A percentile compares a stretch with the other conserved stretches of the same genome.
phyloP scores from a whole-genome alignment of 2,113 vertebrate genomes.

The Platysteira castanea region DNA sequence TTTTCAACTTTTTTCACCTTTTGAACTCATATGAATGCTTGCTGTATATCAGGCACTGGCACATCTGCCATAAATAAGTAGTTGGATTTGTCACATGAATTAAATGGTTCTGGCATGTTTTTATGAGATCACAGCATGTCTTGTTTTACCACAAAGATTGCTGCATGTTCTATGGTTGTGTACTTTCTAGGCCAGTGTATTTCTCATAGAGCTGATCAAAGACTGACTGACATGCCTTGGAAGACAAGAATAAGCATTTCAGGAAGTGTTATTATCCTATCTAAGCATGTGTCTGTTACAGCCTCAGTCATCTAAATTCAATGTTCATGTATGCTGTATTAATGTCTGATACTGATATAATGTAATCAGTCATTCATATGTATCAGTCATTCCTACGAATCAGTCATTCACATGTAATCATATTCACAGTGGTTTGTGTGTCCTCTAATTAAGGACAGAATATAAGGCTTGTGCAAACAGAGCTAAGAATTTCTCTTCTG shows the following conservation, averaged over 20 bases:
- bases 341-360: background rate
- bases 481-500: background rate
- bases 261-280: background rate
- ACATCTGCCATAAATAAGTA: background rate
- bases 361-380: background rate
- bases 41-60: background rate
- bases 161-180: background rate
- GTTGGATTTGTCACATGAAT: background rate
- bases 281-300: background rate
- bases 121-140: background rate
- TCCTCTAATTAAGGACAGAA: background rate
- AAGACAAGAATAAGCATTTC: conserved; percentile 10
- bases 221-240: background rate
- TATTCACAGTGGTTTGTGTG: background rate
- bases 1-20: background rate
- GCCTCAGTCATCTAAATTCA: background rate
- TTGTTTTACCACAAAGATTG: background rate
- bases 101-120: background rate
- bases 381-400: background rate
- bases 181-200: background rate
- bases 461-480: background rate
- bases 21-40: background rate
- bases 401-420: background rate
- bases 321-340: background rate
- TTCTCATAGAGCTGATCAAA: background rate